phyloP scores from a whole-genome alignment of 2,113 vertebrate genomes.

The Silurus meridionalis region DNA sequence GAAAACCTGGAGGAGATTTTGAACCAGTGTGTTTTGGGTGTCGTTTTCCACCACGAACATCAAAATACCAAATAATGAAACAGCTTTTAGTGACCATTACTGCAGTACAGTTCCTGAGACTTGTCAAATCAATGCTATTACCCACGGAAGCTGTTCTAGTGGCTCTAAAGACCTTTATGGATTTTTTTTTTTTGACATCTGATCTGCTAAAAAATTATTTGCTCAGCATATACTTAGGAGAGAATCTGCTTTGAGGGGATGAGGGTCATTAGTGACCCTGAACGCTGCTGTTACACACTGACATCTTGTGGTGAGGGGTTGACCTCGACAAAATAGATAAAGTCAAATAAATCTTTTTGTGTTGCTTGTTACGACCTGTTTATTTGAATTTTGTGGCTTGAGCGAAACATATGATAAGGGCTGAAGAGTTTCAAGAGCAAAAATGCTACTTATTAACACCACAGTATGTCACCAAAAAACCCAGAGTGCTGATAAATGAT shows the following conservation, averaged over 20 bases:
- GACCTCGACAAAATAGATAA: slow-evolving; percentile 17
- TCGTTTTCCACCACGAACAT: background rate
- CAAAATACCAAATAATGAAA: background rate
- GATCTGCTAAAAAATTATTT: background rate
- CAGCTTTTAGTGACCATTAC: background rate
- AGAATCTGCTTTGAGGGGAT: background rate
- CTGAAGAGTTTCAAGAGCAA: background rate
- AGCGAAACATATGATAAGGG: background rate
- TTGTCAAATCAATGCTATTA: background rate
- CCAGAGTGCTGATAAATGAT: background rate
- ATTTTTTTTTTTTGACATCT: background rate
- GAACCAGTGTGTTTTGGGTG: background rate
- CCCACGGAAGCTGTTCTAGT: background rate
- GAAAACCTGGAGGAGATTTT: background rate
- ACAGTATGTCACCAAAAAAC: background rate
- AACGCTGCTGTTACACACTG: slow-evolving; percentile 37
- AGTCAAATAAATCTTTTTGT: background rate
- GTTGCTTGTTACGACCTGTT: background rate
- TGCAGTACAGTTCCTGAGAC: too few relatives aligned
- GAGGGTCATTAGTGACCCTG: background rate
- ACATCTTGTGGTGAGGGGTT: slow-evolving; percentile 53
- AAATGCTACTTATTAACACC: background rate
- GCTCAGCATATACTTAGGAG: background rate
- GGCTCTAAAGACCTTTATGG: background rate
- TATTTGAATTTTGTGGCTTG: background rate